phyloP scores from a whole-genome alignment of 1,140 invertebrate genomes.

The Eupeodes corollae region DNA sequence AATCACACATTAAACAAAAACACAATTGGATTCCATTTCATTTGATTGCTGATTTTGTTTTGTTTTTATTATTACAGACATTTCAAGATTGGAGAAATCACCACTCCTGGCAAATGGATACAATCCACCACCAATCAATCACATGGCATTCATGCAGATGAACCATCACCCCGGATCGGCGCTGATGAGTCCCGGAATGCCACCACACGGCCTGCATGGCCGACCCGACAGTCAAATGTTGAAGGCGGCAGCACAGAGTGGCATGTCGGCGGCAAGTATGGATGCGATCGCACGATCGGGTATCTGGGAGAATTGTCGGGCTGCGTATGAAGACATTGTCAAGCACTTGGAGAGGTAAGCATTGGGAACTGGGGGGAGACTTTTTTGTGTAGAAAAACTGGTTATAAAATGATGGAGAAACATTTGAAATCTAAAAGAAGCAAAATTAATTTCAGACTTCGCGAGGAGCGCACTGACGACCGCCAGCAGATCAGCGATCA shows the following conservation, averaged over 20 bases:
- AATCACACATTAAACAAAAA: conserved; percentile 1
- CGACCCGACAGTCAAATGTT: conserved; percentile 61
- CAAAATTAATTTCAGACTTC: conserved; percentile 45
- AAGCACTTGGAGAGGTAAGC: conserved; percentile 83
- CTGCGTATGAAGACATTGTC: conserved; percentile 84
- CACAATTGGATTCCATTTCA: conserved; percentile 4
- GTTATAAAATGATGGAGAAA: neutral
- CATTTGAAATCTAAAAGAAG: neutral
- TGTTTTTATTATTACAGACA: conserved; percentile 43
- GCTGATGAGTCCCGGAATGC: conserved; percentile 76
- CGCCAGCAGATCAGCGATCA: conserved; percentile 54
- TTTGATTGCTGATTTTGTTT: conserved; percentile 30
- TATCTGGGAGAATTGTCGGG: conserved; percentile 87
- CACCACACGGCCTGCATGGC: conserved; percentile 59
- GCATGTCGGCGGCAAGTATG: conserved; percentile 58
- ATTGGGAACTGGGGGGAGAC: too few relatives aligned
- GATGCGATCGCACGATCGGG: conserved; percentile 78
- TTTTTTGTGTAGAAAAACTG: neutral
- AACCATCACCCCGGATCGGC: conserved; percentile 58
- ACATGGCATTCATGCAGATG: conserved; percentile 81
- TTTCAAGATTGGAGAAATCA: conserved; percentile 79
- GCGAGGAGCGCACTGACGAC: conserved; percentile 65
- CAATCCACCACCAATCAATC: conserved; percentile 83
- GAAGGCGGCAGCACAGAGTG: conserved; percentile 53
- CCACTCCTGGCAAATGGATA: conserved; percentile 86